A percentile compares a stretch with the other conserved stretches of the same genome.
Evolutionary conservation across 2,888 invertebrate genomes (phyloP).

Genomic region (Macrosoma leucophasiata): DNA sequence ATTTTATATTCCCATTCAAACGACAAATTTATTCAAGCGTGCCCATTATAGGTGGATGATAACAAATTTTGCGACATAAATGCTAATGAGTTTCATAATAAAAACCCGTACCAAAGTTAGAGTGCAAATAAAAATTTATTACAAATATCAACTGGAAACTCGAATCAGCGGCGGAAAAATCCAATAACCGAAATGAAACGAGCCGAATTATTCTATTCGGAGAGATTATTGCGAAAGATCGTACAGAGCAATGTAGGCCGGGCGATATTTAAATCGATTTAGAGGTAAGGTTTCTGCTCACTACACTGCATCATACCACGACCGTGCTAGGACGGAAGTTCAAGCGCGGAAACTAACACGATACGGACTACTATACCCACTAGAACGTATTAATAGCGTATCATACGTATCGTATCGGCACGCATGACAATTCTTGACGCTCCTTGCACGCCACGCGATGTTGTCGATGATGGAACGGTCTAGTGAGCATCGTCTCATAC

Average conservation of each 20-base stretch:
- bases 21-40: constrained; percentile 5
- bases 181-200: constrained; percentile 58
- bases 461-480: no score
- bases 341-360: no score
- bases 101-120: constrained; percentile 43
- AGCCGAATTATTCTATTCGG: constrained; percentile 50
- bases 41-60: constrained; percentile 6
- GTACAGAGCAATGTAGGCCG: constrained; percentile 31
- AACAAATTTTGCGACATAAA: constrained; percentile 18
- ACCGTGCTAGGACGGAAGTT: no score
- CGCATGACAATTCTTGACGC: constrained; percentile 4
- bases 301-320: no score
- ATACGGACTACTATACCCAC: no score
- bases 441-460: no score
- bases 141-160: constrained; percentile 50
- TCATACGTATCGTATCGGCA: no score
- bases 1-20: background rate
- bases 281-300: background rate
- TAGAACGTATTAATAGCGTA: no score
- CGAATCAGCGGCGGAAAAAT: constrained; percentile 39
- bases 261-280: constrained; percentile 35
- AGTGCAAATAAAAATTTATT: constrained; percentile 55
- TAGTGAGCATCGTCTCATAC: no score
- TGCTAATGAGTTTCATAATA: constrained; percentile 36
- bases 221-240: constrained; percentile 48